Evolutionary conservation across 2,888 invertebrate genomes (phyloP), one percentile per base, ranked within the genome.

Genomic region (Drosophila falleni): DNA sequence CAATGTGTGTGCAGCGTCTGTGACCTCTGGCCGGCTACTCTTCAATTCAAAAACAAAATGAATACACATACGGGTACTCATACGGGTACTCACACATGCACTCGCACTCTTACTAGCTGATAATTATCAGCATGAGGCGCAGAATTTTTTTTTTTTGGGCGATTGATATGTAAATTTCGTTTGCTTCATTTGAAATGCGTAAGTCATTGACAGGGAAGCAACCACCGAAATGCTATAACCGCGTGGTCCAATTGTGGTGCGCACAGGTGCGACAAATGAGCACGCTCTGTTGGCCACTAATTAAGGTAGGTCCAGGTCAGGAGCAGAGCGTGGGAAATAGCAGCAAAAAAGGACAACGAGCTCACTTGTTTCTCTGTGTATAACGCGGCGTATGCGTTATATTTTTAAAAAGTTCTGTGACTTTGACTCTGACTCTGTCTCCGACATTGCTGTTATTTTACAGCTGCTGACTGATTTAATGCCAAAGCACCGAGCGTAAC

Each of bases 381-480:
- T 64, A 33, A 76, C 29, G 60, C 44, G 68, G 69, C 79, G 74
- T 74, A 80, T 83, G 65, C 60, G 68, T 60, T 59, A 78, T 81
- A 68, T 60, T 67, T 19, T 15, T 0, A 13, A n/a, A 13, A n/a
- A 10, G 44, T n/a, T 23, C 44, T 19, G 37, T 60, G 19, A 41
- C 47, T 56, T 19, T 44, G 10, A 31, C 10, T 26, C 42, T 39
- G 41, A 5, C 53, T 26, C 42, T 39, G 41, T 6, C 53, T 47
- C 11, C 5, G 23, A 31, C 41, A 47, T 68, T 75, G 74, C 71
- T 71, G 74, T 79, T 84, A 86, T 87, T 86, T 86, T 82, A 84
- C 86, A 87, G 80, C 82, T 71, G 84, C 82, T 84, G 82, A 61
- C 41, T 80, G 77, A 76, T 60, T 73, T 88, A 83, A 89, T 85